These are phyloP conservation scores for Okamejei kenojei DNA, from an alignment of 2,797 vertebrate genomes.

Conservation along the genomic window DNA sequence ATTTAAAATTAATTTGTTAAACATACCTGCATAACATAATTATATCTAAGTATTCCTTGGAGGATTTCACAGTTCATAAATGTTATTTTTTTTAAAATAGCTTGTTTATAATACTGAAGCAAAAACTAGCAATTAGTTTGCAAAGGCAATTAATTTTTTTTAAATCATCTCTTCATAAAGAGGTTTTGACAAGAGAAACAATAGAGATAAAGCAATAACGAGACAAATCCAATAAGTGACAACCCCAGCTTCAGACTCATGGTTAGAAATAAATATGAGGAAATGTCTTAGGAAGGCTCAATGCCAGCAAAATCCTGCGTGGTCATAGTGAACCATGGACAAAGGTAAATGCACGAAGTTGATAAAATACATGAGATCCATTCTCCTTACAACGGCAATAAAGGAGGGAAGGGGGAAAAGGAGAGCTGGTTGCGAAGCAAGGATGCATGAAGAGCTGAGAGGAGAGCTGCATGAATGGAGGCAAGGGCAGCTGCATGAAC, in stretches of 20 bases:
- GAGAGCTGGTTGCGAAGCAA: too few relatives aligned
- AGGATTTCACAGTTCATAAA: neutral
- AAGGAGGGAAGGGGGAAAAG: neutral
- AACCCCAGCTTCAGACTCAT: neutral
- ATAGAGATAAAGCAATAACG: too few relatives aligned
- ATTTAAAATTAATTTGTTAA: neutral
- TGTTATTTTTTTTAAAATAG: neutral
- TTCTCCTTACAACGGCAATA: neutral
- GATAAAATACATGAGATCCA: neutral
- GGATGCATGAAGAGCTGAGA: too few relatives aligned
- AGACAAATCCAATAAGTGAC: too few relatives aligned
- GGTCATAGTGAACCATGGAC: neutral
- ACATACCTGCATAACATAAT: constrained; percentile 24
- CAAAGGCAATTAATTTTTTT: neutral
- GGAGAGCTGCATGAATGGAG: too few relatives aligned
- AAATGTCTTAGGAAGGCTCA: neutral
- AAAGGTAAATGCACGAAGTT: neutral
- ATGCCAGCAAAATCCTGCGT: neutral
- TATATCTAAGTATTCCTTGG: neutral
- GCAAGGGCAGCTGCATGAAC: neutral
- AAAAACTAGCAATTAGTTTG: neutral
- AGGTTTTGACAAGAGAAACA: neutral
- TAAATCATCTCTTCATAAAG: neutral
- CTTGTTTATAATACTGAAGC: neutral
- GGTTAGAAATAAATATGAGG: neutral